These are phyloP conservation scores for Micrasema minimum DNA, from an alignment of 1,140 invertebrate species.

Conservation along the genomic window DNA sequence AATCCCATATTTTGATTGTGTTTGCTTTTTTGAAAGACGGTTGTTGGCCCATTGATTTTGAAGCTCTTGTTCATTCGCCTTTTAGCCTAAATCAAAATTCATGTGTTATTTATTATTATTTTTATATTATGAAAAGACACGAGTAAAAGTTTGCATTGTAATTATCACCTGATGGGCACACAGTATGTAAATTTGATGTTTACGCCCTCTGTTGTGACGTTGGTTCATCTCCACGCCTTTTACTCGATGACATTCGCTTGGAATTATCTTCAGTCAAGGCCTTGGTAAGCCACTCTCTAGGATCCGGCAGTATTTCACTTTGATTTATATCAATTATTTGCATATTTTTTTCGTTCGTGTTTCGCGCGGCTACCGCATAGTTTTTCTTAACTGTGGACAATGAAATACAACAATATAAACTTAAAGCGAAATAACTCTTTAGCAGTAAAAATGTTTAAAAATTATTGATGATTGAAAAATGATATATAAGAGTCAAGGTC, in stretches of 20 bases:
- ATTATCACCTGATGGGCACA: slow-evolving; percentile 83
- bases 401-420: not conserved
- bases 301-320: slow-evolving; percentile 82
- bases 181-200: slow-evolving; percentile 98
- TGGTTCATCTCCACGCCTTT: slow-evolving; percentile 71
- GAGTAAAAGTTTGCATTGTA: no score
- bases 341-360: slow-evolving; percentile 66
- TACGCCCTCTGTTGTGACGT: slow-evolving; percentile 78
- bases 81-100: no score
- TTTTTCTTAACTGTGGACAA: slow-evolving; percentile 61
- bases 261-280: slow-evolving; percentile 80
- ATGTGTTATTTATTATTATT: no score
- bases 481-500: not conserved
- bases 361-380: slow-evolving; percentile 63
- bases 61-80: slow-evolving; percentile 91
- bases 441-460: not conserved
- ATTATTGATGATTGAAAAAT: not conserved
- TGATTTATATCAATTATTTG: slow-evolving; percentile 86
- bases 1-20: slow-evolving; percentile 92
- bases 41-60: slow-evolving; percentile 95
- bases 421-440: not conserved
- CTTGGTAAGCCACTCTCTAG: slow-evolving; percentile 84
- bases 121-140: no score
- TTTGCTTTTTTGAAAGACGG: slow-evolving; percentile 82
- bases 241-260: slow-evolving; percentile 64